Evolutionary conservation across 92 coral and sea anemone genomes (phyloP).

Genomic region (Phenganax stokvisi): DNA sequence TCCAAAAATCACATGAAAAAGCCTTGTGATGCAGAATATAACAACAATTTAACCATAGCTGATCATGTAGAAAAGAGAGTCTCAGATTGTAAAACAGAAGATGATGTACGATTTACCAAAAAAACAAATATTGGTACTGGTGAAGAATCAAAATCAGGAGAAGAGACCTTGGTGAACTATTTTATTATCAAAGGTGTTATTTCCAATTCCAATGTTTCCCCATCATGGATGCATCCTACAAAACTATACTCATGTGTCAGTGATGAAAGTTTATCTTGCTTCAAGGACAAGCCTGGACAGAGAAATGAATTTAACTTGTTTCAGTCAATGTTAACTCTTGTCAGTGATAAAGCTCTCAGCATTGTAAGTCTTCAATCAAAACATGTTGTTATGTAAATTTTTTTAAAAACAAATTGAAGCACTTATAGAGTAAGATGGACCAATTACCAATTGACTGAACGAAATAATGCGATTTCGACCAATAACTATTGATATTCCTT

Average conservation of each 20-base stretch:
- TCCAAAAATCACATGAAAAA: not conserved
- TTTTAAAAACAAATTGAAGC: not conserved
- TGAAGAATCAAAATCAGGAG: not conserved
- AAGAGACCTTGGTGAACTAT: slow-evolving; percentile 27
- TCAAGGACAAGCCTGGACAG: not conserved
- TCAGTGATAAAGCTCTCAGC: slow-evolving; percentile 57
- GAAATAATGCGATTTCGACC: too few species aligned
- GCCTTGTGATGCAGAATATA: not conserved
- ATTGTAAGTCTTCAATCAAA: slow-evolving; percentile 55
- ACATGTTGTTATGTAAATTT: not conserved
- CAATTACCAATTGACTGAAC: too few species aligned
- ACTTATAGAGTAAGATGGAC: too few species aligned
- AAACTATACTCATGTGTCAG: slow-evolving; percentile 73
- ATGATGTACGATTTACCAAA: not conserved
- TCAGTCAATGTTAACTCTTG: slow-evolving; percentile 59
- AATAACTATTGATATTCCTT: too few species aligned
- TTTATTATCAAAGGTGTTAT: slow-evolving; percentile 65
- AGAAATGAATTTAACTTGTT: slow-evolving; percentile 62
- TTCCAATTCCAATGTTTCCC: slow-evolving; percentile 53
- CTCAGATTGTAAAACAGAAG: slow-evolving; percentile 6
- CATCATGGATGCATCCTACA: slow-evolving; percentile 77
- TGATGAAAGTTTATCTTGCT: slow-evolving; percentile 15
- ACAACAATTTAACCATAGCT: not conserved
- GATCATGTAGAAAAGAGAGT: not conserved
- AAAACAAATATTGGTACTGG: not conserved